Evolutionary conservation across 2,113 vertebrate genomes (phyloP).

Genomic region (Actenoides lindsayi): DNA sequence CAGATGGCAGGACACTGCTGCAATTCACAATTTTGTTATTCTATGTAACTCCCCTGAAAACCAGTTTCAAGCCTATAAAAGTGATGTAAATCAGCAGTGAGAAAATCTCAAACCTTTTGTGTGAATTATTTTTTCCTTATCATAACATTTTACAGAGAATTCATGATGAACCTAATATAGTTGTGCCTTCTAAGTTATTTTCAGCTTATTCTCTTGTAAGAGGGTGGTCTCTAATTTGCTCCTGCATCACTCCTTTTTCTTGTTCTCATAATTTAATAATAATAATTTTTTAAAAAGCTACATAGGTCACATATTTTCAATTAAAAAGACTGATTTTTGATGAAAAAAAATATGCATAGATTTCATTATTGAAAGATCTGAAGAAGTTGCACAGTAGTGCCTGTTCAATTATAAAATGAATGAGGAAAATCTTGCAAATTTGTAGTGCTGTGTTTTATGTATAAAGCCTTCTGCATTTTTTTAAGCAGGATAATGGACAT

Average conservation of each 20-base stretch:
- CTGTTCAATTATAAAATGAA: slow-evolving; percentile 23
- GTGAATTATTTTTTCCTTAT: background rate
- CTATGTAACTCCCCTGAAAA: background rate
- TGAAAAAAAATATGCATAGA: background rate
- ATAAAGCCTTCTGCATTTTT: background rate
- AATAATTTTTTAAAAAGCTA: background rate
- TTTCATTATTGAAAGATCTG: background rate
- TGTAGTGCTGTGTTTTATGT: background rate
- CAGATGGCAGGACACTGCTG: background rate
- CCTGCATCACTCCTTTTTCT: background rate
- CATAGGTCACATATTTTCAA: background rate
- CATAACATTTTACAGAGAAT: background rate
- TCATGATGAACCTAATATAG: background rate
- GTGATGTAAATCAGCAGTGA: background rate
- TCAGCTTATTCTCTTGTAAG: background rate
- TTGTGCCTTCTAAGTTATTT: background rate
- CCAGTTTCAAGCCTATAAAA: background rate
- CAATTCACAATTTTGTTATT: background rate
- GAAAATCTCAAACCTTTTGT: background rate
- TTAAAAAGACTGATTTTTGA: background rate
- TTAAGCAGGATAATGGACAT: background rate
- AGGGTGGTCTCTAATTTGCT: background rate
- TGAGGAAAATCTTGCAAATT: background rate
- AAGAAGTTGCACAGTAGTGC: background rate
- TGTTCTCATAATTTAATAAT: background rate